Base-by-base conservation (phyloP, 2,797 vertebrate species). In the Tenualosa thibaudeaui region DNA sequence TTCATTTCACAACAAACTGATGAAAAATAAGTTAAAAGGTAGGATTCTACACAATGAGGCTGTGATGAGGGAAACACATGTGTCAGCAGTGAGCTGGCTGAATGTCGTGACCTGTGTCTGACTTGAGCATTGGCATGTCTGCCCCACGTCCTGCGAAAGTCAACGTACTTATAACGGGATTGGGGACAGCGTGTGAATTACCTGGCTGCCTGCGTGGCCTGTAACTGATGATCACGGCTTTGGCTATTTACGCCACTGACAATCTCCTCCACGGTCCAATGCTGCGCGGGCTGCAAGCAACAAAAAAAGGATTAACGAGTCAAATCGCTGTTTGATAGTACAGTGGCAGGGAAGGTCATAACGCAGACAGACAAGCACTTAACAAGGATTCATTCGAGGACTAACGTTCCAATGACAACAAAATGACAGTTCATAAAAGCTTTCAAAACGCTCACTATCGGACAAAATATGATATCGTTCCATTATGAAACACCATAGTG, bases 161-260 rank as follows among this genome's bases (percentile, higher is more conserved):
- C 6, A 78, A 22, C 46, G 71, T 46, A 22, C 71, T 7, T 46
- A 3, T 78, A 78, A 46, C 46, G 13, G 71, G 71, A 78, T 78
- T 78, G 37, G 40, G 71, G 12, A 78, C 40, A 22, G 3, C 31
- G 71, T 46, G 22, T 50, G 1, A 84, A 37, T 50, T 94, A 99
- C 98, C 98, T 95, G 86, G 98, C 98, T 90, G 98, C 98, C 87
- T 99, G 98, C 13, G 98, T 99, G 10, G 98, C 98, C 89, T 99
- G 97, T 13, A 99, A 93, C 89, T 98, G 97, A 40, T 94, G 84
- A 82, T 99, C 97, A 0, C 88, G 46, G 26, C 91, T 96, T 56
- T 84, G 94, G 6, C 94, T 95, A 81, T 94, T 96, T 85, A 99
- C 94, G 5, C 97, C 97, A 85, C 91, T 89, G 13, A 98, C 92